Conservation (phyloP, 2,797 vertebrate species). For the Coilia nasus region DNA sequence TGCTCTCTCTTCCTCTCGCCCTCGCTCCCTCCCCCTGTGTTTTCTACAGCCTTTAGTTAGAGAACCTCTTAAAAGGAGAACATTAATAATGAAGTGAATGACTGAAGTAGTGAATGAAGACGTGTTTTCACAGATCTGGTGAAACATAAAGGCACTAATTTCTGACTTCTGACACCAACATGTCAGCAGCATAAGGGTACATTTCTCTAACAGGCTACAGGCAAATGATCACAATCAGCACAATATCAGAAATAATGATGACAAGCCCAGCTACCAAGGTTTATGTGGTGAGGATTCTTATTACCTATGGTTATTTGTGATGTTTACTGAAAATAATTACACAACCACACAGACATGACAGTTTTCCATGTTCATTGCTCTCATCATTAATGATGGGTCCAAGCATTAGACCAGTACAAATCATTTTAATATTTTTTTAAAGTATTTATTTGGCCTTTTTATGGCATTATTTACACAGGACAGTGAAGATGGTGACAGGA, state of each 20-base stretch:
- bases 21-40: too few species aligned
- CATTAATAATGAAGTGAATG: not conserved
- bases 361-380: not conserved
- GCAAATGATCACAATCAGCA: not conserved
- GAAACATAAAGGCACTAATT: not conserved
- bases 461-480: too few species aligned
- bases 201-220: not conserved
- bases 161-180: not conserved
- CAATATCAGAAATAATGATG: not conserved
- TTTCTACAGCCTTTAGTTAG: not conserved
- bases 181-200: not conserved
- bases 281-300: not conserved
- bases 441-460: too few species aligned
- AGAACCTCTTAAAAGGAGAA: not conserved
- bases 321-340: not conserved
- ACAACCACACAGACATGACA: constrained; percentile 8
- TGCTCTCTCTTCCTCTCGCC: too few species aligned
- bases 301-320: not conserved
- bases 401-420: not conserved
- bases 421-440: too few species aligned
- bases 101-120: not conserved
- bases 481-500: too few species aligned
- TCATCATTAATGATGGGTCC: not conserved
- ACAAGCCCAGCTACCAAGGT: not conserved
- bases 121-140: not conserved